phyloP scores from a whole-genome alignment of 2,888 invertebrate genomes.

The Cenopis cana region DNA sequence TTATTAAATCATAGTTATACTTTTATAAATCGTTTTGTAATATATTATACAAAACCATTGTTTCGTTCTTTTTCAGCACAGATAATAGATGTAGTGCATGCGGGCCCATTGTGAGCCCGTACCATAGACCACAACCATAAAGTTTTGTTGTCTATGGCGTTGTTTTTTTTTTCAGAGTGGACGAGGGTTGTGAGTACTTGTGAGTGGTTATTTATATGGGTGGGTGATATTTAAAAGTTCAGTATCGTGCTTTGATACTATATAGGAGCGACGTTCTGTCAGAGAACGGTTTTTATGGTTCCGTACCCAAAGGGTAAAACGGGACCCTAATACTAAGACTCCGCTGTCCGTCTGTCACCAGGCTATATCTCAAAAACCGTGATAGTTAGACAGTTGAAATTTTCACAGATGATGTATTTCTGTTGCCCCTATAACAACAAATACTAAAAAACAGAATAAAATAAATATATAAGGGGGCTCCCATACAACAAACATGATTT shows the following conservation, averaged over 20 bases:
- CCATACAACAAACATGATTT: too few species aligned
- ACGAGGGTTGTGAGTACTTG: constrained; percentile 30
- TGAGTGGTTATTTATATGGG: constrained; percentile 23
- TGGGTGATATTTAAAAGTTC: constrained; percentile 4
- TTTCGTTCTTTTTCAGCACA: constrained; percentile 21
- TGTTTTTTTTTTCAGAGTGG: constrained; percentile 27
- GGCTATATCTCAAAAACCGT: too few species aligned
- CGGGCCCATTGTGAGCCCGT: constrained; percentile 41
- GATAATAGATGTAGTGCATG: constrained; percentile 28
- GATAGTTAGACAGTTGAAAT: too few species aligned
- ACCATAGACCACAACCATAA: constrained; percentile 43
- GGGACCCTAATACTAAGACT: too few species aligned
- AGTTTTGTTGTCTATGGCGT: constrained; percentile 35
- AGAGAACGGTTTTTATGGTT: too few species aligned
- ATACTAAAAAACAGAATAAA: too few species aligned
- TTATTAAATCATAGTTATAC: background rate
- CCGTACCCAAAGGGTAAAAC: too few species aligned
- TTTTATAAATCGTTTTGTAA: constrained; percentile 10
- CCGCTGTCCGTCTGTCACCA: too few species aligned
- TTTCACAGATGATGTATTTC: too few species aligned
- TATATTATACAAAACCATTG: constrained; percentile 27
- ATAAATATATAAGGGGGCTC: too few species aligned
- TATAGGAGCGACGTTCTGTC: too few species aligned
- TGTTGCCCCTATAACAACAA: too few species aligned
- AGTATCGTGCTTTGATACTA: background rate